Base-by-base conservation (phyloP, 35 echinoderm and acorn worm genomes). In the Holothuria glaberrima region DNA sequence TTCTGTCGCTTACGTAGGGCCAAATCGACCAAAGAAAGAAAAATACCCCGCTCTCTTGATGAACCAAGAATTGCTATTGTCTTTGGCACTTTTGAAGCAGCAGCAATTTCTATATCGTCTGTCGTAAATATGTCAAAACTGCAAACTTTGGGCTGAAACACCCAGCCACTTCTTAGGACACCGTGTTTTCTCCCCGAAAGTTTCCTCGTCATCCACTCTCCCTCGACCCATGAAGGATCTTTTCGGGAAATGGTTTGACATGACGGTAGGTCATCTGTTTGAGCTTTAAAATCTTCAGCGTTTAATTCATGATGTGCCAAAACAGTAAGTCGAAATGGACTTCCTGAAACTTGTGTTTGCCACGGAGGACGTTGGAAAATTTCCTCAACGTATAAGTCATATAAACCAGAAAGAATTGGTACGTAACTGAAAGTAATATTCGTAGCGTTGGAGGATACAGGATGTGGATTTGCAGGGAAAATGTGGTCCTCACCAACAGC, bases 21-120 rank as follows among this genome's bases (percentile, higher is more conserved):
- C 4, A 72, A 6, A 72, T 72, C 69, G 16, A 72, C 6, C 16
- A 72, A 7, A 12, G 69, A 72, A 32, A 72, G 30, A 18, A 72
- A 72, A 38, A 72, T 72, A 0, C 69, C 69, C 30, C 69, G 69
- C 10, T 30, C 27, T 32, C 17, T 72, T 17, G 69, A 72, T 31
- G 69, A 30, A 72, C 69, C 69, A 12, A 72, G 34, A 31, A 72
- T 72, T 72, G 69, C 69, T 27, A 72, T 72, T 27, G 69, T 72
- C 69, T 72, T 72, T 31, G n/a, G 24, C 18, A 32, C 18, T 30
- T 32, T 6, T 72, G 69, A 72, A n/a, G 61, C 61, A n/a, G 61
- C 61, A 10, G 69, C 69, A 2, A 73, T 16, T 14, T 27, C 24
- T 26, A 72, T 32, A 30, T 72, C 69, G 16, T 33, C 34, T 7